Conservation (phyloP, 2,797 vertebrate species). For the Macroramphosus scolopax region DNA sequence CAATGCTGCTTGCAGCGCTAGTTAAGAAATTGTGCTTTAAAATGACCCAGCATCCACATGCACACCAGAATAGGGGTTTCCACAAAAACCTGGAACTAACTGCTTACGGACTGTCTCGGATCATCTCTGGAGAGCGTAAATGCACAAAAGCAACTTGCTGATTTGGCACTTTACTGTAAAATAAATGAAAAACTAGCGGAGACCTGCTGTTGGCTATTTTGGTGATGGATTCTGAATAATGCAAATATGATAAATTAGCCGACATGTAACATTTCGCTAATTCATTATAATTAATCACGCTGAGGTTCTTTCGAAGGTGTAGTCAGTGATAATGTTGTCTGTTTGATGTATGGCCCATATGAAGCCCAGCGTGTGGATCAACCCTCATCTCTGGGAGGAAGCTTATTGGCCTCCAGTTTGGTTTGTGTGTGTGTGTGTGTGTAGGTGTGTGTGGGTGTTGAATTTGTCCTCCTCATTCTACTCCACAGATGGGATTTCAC, state of each 20-base stretch:
- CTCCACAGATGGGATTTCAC: slow-evolving; percentile 72
- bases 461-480: slow-evolving; percentile 62
- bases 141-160: slow-evolving; percentile 65
- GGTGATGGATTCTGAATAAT: slow-evolving; percentile 76
- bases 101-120: slow-evolving; percentile 55
- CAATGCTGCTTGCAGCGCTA: no score
- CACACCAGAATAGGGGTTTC: slow-evolving; percentile 35
- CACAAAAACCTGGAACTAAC: slow-evolving; percentile 54
- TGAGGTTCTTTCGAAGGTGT: slow-evolving; percentile 71
- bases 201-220: slow-evolving; percentile 63
- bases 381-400: slow-evolving; percentile 59
- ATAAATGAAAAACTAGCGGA: slow-evolving; percentile 19
- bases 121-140: slow-evolving; percentile 56
- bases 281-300: slow-evolving; percentile 80
- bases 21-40: slow-evolving; percentile 46
- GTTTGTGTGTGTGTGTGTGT: slow-evolving; percentile 24
- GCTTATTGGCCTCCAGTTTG: slow-evolving; percentile 46
- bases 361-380: slow-evolving; percentile 66
- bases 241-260: slow-evolving; percentile 79
- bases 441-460: slow-evolving; percentile 33
- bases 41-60: slow-evolving; percentile 41
- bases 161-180: slow-evolving; percentile 55
- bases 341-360: slow-evolving; percentile 74
- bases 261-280: slow-evolving; percentile 69
- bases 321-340: slow-evolving; percentile 72